Evolutionary conservation across 1,140 invertebrate species (phyloP).

Genomic region (Notospermus geniculatus): DNA sequence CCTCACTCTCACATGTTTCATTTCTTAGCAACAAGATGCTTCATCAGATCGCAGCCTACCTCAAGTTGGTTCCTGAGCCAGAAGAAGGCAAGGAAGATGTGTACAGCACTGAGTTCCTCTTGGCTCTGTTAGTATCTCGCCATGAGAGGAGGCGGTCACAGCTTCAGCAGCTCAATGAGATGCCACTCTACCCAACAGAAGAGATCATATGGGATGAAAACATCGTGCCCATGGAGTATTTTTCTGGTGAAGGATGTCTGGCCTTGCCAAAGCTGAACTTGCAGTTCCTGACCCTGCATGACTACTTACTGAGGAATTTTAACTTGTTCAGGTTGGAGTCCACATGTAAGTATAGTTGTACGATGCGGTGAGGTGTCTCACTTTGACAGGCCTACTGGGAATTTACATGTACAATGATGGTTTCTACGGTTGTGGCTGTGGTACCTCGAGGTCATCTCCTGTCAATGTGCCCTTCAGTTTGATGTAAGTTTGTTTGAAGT

Average conservation of each 20-base stretch:
- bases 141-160: slow-evolving; percentile 90
- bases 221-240: slow-evolving; percentile 96
- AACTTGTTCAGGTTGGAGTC: slow-evolving; percentile 97
- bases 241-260: slow-evolving; percentile 82
- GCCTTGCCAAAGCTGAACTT: slow-evolving; percentile 97
- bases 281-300: slow-evolving; percentile 97
- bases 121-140: slow-evolving; percentile 70
- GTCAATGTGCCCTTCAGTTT: too few species aligned
- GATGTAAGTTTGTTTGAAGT: too few species aligned
- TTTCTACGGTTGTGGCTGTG: too few species aligned
- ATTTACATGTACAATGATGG: too few species aligned
- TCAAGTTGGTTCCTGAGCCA: slow-evolving; percentile 74
- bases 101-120: slow-evolving; percentile 73
- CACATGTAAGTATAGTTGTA: slow-evolving; percentile 87
- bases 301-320: slow-evolving; percentile 97
- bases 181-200: slow-evolving; percentile 98
- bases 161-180: slow-evolving; percentile 89
- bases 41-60: slow-evolving; percentile 77
- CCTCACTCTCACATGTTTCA: slow-evolving; percentile 17
- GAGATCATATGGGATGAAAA: slow-evolving; percentile 99
- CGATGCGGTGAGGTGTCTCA: too few species aligned
- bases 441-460: too few species aligned
- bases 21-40: slow-evolving; percentile 73
- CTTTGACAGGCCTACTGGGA: too few species aligned
- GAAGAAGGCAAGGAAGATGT: slow-evolving; percentile 63